Evolutionary conservation across 2,888 invertebrate species (phyloP).

Genomic region (Idaea aversata): DNA sequence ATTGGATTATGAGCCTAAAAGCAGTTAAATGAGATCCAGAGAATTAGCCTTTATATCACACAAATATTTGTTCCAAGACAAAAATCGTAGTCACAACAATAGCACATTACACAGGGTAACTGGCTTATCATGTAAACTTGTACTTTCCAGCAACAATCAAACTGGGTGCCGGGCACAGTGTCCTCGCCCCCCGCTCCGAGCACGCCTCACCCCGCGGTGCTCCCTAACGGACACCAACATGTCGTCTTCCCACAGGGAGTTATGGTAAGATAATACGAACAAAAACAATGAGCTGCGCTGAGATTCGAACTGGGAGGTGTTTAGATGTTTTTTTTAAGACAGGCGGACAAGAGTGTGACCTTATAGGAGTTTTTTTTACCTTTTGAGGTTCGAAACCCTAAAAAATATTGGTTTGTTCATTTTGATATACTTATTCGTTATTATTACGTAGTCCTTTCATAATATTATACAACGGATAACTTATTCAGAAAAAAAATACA

Average conservation of each 20-base stretch:
- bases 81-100: not conserved
- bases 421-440: too few species aligned
- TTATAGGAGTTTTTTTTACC: not conserved
- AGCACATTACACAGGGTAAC: too few species aligned
- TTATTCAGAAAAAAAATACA: not conserved
- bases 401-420: too few species aligned
- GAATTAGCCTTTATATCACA: slow-evolving; percentile 25
- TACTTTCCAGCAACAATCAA: slow-evolving; percentile 50
- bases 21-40: too few species aligned
- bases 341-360: not conserved
- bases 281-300: not conserved
- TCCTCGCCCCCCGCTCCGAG: slow-evolving; percentile 76
- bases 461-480: not conserved
- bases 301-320: not conserved
- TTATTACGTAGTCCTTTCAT: too few species aligned
- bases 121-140: too few species aligned
- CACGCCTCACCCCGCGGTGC: slow-evolving; percentile 72
- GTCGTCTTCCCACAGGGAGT: slow-evolving; percentile 72
- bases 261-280: slow-evolving; percentile 64
- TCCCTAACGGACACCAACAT: slow-evolving; percentile 71
- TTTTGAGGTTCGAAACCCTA: too few species aligned
- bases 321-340: not conserved
- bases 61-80: slow-evolving; percentile 42
- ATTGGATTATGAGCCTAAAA: too few species aligned
- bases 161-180: slow-evolving; percentile 80